Percentiles rank a stretch among this genome's conserved stretches.
phyloP scores from a whole-genome alignment of 2,797 vertebrate genomes.

The Enteromius afrohamiltoni region DNA sequence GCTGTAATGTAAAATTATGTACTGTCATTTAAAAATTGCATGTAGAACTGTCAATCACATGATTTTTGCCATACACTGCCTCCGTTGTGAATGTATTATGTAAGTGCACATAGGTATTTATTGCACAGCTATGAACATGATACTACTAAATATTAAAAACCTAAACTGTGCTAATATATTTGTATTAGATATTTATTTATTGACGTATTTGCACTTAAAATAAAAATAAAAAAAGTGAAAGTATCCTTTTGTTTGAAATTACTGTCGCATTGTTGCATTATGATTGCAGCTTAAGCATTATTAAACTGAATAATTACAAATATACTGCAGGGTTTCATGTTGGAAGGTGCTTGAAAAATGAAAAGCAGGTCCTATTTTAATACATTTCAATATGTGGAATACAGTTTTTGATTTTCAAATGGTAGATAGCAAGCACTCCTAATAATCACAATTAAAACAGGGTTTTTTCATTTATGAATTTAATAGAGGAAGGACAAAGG shows the following conservation, averaged over 20 bases:
- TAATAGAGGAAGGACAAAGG: background rate
- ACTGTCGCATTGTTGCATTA: background rate
- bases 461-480: background rate
- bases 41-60: background rate
- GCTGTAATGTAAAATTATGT: background rate
- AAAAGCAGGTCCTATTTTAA: background rate
- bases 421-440: background rate
- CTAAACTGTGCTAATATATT: slow-evolving; percentile 6
- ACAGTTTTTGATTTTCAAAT: background rate
- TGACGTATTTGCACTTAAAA: background rate
- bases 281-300: background rate
- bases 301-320: background rate
- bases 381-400: background rate
- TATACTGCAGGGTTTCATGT: background rate
- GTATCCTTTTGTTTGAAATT: background rate
- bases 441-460: background rate
- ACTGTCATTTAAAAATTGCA: slow-evolving; percentile 3
- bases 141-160: slow-evolving; percentile 3
- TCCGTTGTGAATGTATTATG: slow-evolving; percentile 15
- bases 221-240: background rate
- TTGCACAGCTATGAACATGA: slow-evolving; percentile 1
- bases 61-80: background rate
- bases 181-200: slow-evolving; percentile 46
- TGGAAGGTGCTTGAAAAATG: background rate
- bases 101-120: slow-evolving; percentile 12